phyloP scores from a whole-genome alignment of 2,113 vertebrate species.

The Mormyrus lacerda region DNA sequence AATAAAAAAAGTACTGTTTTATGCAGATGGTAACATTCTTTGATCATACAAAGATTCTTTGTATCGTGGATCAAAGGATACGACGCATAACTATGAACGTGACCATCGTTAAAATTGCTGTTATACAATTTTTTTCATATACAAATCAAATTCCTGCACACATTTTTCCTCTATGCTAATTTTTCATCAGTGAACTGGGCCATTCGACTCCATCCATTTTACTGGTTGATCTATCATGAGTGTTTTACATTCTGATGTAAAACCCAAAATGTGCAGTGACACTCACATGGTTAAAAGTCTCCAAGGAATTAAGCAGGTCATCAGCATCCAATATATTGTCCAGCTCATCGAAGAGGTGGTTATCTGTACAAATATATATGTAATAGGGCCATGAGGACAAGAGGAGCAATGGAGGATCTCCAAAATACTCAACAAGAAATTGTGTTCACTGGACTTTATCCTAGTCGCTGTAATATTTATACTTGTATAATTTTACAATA shows the following conservation, averaged over 20 bases:
- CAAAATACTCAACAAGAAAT: background rate
- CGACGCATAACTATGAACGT: background rate
- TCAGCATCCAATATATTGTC: conserved; percentile 65
- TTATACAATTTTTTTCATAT: background rate
- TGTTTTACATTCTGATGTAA: background rate
- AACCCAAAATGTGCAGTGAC: background rate
- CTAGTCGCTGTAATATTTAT: background rate
- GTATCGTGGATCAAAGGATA: too few species aligned
- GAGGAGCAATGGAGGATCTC: background rate
- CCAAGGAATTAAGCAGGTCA: conserved; percentile 55
- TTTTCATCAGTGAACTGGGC: background rate
- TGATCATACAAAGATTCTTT: background rate
- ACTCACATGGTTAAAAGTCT: conserved; percentile 68
- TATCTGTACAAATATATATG: conserved; percentile 52
- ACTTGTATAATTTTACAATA: background rate
- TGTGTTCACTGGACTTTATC: background rate
- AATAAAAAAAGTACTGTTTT: background rate
- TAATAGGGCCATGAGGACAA: background rate
- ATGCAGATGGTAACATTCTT: background rate
- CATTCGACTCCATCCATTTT: background rate
- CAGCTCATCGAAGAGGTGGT: conserved; percentile 78
- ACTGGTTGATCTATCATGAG: background rate
- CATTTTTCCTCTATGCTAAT: background rate
- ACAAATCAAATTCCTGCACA: background rate
- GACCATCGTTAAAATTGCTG: background rate